Evolutionary conservation across 2,113 vertebrate genomes (phyloP).

Genomic region (Phylloscopus whistleri): DNA sequence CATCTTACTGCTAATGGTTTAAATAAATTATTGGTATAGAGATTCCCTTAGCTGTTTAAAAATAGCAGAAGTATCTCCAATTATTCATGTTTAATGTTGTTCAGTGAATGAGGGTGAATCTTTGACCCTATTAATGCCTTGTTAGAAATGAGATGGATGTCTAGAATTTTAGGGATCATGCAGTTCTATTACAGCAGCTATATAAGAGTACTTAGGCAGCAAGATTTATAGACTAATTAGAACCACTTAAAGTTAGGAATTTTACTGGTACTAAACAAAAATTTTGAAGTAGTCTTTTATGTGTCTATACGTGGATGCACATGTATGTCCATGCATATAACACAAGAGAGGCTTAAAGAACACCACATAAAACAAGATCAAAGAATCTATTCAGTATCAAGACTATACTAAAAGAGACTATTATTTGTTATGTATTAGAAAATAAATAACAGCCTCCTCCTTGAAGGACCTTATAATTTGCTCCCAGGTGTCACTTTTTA

Average conservation of each 20-base stretch:
- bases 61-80: not conserved
- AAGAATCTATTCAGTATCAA: not conserved
- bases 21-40: conserved; percentile 26
- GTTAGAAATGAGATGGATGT: not conserved
- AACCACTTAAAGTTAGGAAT: not conserved
- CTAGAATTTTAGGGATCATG: not conserved
- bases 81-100: conserved; percentile 2
- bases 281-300: not conserved
- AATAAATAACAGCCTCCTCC: not conserved
- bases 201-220: not conserved
- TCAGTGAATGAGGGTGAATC: not conserved
- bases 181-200: not conserved
- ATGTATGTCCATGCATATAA: not conserved
- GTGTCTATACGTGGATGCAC: fast-evolving
- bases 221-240: not conserved
- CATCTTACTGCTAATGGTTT: not conserved
- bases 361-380: not conserved
- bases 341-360: not conserved
- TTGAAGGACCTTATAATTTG: not conserved
- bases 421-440: not conserved
- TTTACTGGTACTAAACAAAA: not conserved
- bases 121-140: not conserved
- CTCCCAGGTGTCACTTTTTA: fast-evolving
- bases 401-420: not conserved
- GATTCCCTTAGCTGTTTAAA: conserved; percentile 22